These are phyloP conservation scores for Ornithoptera priamus DNA, from an alignment of 2,888 invertebrate genomes.

Conservation along the genomic window DNA sequence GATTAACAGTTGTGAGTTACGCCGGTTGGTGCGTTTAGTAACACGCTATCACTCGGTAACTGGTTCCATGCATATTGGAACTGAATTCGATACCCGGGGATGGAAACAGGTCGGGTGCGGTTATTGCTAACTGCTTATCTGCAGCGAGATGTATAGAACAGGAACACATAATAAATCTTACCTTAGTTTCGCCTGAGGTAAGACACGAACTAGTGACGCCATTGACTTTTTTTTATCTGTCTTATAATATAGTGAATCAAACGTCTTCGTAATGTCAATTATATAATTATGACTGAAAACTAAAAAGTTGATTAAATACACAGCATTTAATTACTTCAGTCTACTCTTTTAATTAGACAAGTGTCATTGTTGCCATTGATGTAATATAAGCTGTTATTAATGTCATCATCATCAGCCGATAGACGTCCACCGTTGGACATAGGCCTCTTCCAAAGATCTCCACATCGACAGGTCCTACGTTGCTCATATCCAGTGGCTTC, in stretches of 20 bases:
- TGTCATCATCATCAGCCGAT: no score
- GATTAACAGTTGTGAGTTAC: slow-evolving; percentile 16
- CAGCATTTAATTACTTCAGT: no score
- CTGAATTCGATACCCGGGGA: slow-evolving; percentile 9
- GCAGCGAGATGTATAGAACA: not conserved
- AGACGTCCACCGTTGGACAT: no score
- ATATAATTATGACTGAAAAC: no score
- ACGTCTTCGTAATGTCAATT: not conserved
- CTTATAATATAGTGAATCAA: not conserved
- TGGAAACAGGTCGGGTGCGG: slow-evolving; percentile 20
- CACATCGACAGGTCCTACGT: no score
- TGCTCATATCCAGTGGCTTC: no score
- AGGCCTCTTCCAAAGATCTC: no score
- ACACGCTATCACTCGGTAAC: slow-evolving; percentile 17
- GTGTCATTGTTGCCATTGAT: no score
- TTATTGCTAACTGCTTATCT: slow-evolving; percentile 16
- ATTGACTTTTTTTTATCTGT: not conserved
- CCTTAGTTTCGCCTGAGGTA: not conserved
- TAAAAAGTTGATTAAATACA: no score
- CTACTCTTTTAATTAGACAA: no score
- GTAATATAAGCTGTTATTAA: no score
- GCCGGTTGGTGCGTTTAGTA: slow-evolving; percentile 11
- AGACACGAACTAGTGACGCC: not conserved
- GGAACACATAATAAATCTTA: not conserved
- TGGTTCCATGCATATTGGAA: slow-evolving; percentile 23